phyloP scores from a whole-genome alignment of 2,888 invertebrate species.

The Limenitis camilla region DNA sequence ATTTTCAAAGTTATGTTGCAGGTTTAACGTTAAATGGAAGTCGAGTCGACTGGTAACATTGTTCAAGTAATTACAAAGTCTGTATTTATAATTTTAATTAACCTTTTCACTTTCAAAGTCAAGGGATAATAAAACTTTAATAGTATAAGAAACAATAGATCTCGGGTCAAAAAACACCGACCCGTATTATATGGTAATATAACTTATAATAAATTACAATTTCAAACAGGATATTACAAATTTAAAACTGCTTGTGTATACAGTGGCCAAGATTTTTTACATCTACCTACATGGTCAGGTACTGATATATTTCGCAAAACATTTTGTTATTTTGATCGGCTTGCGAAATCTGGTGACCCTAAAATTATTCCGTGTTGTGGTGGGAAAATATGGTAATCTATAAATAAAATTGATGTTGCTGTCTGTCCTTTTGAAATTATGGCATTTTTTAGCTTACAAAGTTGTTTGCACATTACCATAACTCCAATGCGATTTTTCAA shows the following conservation, averaged over 20 bases:
- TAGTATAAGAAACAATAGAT: background rate
- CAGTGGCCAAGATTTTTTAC: slow-evolving; percentile 37
- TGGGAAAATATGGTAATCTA: background rate
- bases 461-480: no score
- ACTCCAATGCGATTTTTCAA: no score
- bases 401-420: no score
- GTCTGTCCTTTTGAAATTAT: no score
- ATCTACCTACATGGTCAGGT: slow-evolving; percentile 4
- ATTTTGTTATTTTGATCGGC: slow-evolving; percentile 16
- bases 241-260: slow-evolving; percentile 24
- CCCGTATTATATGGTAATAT: slow-evolving; percentile 40
- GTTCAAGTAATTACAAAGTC: background rate
- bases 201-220: slow-evolving; percentile 1
- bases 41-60: no score
- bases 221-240: slow-evolving; percentile 21
- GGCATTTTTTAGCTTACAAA: no score
- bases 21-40: no score
- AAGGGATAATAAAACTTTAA: background rate
- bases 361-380: slow-evolving; percentile 1
- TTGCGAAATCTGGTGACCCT: slow-evolving; percentile 5
- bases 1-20: no score
- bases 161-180: slow-evolving; percentile 26
- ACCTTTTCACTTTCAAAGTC: background rate
- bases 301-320: slow-evolving; percentile 1
- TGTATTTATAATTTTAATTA: background rate